Conservation (phyloP, 1,140 invertebrate genomes). For the Scaptomyza hsui region DNA sequence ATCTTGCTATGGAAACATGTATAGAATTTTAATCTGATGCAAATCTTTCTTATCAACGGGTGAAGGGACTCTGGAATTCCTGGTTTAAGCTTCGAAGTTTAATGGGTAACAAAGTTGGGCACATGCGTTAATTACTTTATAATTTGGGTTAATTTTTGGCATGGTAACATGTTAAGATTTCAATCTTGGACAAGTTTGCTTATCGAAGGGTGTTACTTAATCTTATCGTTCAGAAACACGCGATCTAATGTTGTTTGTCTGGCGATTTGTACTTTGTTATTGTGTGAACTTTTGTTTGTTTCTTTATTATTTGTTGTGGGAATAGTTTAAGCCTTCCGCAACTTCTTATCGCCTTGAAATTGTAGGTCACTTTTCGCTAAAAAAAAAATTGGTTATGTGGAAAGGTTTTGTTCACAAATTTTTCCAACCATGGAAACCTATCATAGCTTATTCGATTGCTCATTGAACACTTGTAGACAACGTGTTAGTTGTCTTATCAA, state of each 20-base stretch:
- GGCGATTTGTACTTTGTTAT: slow-evolving; percentile 6
- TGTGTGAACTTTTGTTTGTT: not conserved
- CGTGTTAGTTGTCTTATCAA: slow-evolving; percentile 50
- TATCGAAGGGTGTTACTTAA: not conserved
- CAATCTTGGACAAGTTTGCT: too few species aligned
- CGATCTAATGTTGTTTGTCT: not conserved
- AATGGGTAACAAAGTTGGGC: too few species aligned
- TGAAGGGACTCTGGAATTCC: not conserved
- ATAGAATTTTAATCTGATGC: not conserved
- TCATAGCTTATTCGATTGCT: slow-evolving; percentile 10
- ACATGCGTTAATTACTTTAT: not conserved
- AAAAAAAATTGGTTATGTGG: slow-evolving; percentile 24
- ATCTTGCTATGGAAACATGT: not conserved
- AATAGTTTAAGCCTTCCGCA: slow-evolving; percentile 7
- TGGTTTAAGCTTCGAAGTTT: too few species aligned
- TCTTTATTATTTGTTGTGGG: slow-evolving; percentile 11
- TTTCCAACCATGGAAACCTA: slow-evolving; percentile 22
- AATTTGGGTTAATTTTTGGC: not conserved
- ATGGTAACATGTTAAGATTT: not conserved
- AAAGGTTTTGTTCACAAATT: slow-evolving; percentile 55
- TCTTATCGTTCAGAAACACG: slow-evolving; percentile 6
- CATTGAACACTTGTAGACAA: slow-evolving; percentile 46
- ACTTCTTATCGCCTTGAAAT: slow-evolving; percentile 24
- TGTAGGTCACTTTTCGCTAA: not conserved
- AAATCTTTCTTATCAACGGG: not conserved